Conservation (phyloP, 2,113 vertebrate genomes). For the Uria aalge region DNA sequence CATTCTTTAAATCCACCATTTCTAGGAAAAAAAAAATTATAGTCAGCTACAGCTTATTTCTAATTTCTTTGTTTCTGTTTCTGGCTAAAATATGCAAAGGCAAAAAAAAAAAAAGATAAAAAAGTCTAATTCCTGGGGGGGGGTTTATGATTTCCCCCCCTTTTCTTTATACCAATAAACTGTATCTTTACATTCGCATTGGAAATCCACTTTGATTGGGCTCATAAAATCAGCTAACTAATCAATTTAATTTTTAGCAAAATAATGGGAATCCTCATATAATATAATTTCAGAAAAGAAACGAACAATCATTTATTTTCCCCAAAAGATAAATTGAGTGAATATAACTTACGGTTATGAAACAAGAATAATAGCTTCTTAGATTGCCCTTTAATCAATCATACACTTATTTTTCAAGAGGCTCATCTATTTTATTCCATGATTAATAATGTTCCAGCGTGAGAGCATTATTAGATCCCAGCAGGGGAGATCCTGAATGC, state of each 20-base stretch:
- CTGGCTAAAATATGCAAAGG: neutral
- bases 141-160: neutral
- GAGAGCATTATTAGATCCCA: constrained; percentile 90
- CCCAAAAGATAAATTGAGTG: constrained; percentile 83
- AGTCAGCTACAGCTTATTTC: neutral
- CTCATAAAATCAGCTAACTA: constrained; percentile 32
- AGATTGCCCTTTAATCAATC: constrained; percentile 93
- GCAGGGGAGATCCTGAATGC: constrained; percentile 85
- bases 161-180: constrained; percentile 11
- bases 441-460: constrained; percentile 89
- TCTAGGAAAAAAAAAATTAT: neutral
- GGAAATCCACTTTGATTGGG: constrained; percentile 24
- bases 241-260: constrained; percentile 58
- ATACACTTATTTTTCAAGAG: constrained; percentile 88
- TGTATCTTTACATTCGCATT: neutral
- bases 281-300: constrained; percentile 74
- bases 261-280: constrained; percentile 64
- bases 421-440: constrained; percentile 90
- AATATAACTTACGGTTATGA: constrained; percentile 85
- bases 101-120: neutral
- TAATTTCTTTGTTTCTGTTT: constrained; percentile 8
- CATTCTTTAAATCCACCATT: neutral
- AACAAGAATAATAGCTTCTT: constrained; percentile 88
- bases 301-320: constrained; percentile 79
- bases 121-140: neutral